Base-by-base conservation (phyloP, 2,888 invertebrate species). In the Noctuana brunneofusca region DNA sequence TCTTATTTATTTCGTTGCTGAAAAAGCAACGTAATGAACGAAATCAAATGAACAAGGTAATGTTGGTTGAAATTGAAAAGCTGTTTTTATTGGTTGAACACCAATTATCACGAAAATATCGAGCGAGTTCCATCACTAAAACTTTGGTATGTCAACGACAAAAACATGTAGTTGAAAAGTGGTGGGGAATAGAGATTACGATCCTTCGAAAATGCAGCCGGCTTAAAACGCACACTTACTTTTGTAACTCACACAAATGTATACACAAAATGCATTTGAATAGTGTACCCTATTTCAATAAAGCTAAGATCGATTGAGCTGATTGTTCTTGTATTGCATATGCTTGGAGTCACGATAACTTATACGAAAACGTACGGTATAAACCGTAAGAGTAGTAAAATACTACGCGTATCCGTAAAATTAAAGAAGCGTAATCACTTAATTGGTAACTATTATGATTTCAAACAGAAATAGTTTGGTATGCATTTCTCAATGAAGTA, bases 121-220 rank as follows among this genome's bases (percentile, higher is more conserved):
- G 77, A 84, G 75, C 79, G 67, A 66, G 66, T 68, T 75, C 71
- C 83, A 66, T 78, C 83, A 80, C 80, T 80, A 84, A 66, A 71
- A 68, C 78, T 75, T 75, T 80, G 84, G 85, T 83, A 86, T 86
- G 83, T 79, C 79, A 80, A 81, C 80, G 81, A 84, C 81, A 84
- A 86, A 87, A 87, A 86, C 84, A 84, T 75, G 77, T 75, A 78
- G 74, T 76, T 76, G 73, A 77, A 70, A 74, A 76, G 73, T 77
- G 76, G 83, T 76, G 82, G 82, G 83, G 81, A 79, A 75, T 71
- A 74, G 78, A 83, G 80, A 87, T 83, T 84, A 86, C 81, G 81
- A 81, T 83, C 82, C 84, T 84, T 83, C 81, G 78, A 84, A 87
- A 86, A 88, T 89, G 87, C 89, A 89, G 82, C 85, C 79, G 78